These are phyloP conservation scores for Prietella phreatophila DNA, from an alignment of 2,113 vertebrate genomes.

Conservation along the genomic window DNA sequence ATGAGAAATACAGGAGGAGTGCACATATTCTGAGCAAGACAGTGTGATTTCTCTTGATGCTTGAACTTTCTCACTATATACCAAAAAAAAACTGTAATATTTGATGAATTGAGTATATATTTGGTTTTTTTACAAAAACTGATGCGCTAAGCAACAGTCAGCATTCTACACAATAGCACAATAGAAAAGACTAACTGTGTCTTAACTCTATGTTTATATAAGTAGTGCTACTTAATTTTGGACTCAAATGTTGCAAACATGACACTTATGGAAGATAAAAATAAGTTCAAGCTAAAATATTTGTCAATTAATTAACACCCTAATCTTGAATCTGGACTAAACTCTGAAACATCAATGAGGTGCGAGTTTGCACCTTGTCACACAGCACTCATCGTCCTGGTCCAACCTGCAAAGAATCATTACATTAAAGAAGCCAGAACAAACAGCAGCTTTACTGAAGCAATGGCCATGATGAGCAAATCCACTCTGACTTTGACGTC, in stretches of 20 bases:
- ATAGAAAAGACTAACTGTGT: neutral
- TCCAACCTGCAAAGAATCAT: conserved; percentile 50
- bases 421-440: conserved; percentile 46
- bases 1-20: neutral
- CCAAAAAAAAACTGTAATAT: neutral
- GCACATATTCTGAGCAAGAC: neutral
- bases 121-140: neutral
- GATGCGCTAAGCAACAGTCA: neutral
- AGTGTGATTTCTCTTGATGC: neutral
- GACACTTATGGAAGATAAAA: conserved; percentile 36
- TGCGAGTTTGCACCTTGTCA: conserved; percentile 63
- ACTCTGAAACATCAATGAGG: conserved; percentile 61
- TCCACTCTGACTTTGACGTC: conserved; percentile 13
- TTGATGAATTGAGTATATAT: neutral
- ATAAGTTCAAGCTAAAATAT: conserved; percentile 45
- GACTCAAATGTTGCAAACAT: conserved; percentile 45
- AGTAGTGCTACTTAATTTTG: conserved; percentile 34
- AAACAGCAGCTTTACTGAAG: conserved; percentile 24
- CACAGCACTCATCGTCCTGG: conserved; percentile 55
- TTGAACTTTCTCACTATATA: neutral
- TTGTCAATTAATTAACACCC: conserved; percentile 63
- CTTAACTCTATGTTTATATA: neutral
- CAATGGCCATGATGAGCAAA: conserved; percentile 15
- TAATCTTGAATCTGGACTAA: conserved; percentile 61
- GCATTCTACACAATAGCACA: neutral